Percentiles rank a stretch among this genome's conserved stretches.
These are phyloP conservation scores for Sebastes melanostomus DNA, from an alignment of 2,797 vertebrate genomes.

Conservation along the genomic window DNA sequence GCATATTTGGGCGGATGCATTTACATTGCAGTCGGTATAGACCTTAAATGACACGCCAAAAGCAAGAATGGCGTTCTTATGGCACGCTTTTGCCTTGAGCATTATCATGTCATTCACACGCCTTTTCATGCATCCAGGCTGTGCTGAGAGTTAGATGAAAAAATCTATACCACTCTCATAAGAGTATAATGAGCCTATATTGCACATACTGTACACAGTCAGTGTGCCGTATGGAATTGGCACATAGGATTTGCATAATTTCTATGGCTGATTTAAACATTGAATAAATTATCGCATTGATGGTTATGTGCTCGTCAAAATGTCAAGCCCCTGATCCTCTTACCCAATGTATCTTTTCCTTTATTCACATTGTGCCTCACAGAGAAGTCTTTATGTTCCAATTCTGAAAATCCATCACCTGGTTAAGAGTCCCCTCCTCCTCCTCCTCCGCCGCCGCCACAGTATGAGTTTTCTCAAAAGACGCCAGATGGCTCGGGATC, in stretches of 20 bases:
- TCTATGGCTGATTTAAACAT: constrained; percentile 15
- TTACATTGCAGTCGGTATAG: too few species aligned
- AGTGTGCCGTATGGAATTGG: neutral
- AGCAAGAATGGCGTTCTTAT: neutral
- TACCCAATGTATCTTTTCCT: neutral
- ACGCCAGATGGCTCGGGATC: constrained; percentile 72
- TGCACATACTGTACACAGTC: neutral
- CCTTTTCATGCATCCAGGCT: too few species aligned
- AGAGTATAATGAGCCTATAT: neutral
- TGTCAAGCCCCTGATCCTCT: constrained; percentile 15
- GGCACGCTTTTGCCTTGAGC: neutral
- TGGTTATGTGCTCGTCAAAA: constrained; percentile 6
- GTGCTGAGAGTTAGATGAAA: neutral
- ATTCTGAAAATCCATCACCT: constrained; percentile 61
- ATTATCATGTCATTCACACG: too few species aligned
- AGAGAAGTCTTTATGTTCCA: constrained; percentile 37
- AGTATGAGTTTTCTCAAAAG: constrained; percentile 62
- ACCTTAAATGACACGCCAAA: too few species aligned
- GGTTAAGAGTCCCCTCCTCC: constrained; percentile 19
- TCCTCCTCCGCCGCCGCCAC: constrained; percentile 20
- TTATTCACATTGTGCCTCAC: constrained; percentile 14
- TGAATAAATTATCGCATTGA: constrained; percentile 23
- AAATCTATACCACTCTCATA: neutral
- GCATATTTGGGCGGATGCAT: too few species aligned
- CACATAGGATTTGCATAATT: neutral